Evolutionary conservation across 2,113 vertebrate species (phyloP), one percentile per base, ranked within the genome.

Genomic region (Cephalopterus ornatus): DNA sequence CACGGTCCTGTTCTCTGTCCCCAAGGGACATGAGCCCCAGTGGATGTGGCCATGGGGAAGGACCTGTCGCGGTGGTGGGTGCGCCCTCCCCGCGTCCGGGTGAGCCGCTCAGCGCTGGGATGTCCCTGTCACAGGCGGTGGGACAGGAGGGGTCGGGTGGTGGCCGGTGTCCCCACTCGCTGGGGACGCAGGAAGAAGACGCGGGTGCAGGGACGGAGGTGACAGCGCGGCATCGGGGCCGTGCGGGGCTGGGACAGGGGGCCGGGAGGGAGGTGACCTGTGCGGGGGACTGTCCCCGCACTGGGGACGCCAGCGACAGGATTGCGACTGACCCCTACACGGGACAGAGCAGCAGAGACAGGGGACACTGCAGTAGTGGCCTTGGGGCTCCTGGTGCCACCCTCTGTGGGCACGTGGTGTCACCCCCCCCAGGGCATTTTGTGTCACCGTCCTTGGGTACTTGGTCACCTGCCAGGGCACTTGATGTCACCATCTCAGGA

Each of bases 91-190:
- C 2, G 2, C 37, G 17, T 2, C 50, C 26, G 50, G 26, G 26
- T 27, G 50, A 52, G 26, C 50, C 26, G 14, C 26, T 52, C 50
- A 2, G 50, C 50, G 26, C 30, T 15, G 17, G 17, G 15, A 5
- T 41, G 39, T 37, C 85, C 4, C 50, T 8, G n/a, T 21, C 9
- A 1, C 35, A 2, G 2, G 1, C 20, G 1, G 21, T 0, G 63
- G 28, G 37, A 30, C 59, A 11, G 23, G n/a, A 18, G 8, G 37
- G 67, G 27, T n/a, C 16, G 1, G 61, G 23, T 1, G 13, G 22
- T 2, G 76, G 37, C 71, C 14, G 41, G 0, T 4, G 24, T 28
- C 55, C 55, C 55, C 55, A 14, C 33, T n/a, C 55, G 0, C 11
- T 3, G 49, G 7, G 20, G 46, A 47, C 46, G 39, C n/a, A n/a